Evolutionary conservation across 2,797 vertebrate genomes (phyloP).

Genomic region (Myotis daubentonii): DNA sequence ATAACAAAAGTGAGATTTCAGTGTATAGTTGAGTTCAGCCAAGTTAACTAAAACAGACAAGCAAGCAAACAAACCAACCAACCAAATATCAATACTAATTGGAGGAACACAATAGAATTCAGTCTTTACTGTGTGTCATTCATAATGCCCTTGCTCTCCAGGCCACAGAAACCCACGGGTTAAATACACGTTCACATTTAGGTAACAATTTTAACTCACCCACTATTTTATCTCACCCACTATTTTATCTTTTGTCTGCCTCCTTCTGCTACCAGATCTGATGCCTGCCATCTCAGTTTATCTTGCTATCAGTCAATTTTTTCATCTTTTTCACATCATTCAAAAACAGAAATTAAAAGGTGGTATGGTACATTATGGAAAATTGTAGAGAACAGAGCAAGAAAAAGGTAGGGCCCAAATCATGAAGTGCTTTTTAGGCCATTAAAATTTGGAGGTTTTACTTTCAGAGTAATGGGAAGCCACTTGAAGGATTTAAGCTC

Average conservation of each 20-base stretch:
- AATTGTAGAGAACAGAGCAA: neutral
- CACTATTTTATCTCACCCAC: neutral
- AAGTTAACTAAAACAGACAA: neutral
- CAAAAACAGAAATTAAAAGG: neutral
- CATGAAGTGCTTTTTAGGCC: neutral
- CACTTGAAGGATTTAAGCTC: neutral
- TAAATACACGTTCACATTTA: neutral
- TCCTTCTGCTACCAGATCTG: neutral
- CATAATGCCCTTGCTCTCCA: neutral
- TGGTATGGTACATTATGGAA: neutral
- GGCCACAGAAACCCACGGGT: neutral
- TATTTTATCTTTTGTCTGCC: neutral
- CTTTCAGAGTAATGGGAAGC: neutral
- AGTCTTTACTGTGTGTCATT: neutral
- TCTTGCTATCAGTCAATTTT: neutral
- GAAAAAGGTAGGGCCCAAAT: neutral
- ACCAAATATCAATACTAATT: neutral
- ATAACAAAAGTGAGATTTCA: slow-evolving; percentile 8
- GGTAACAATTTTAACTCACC: neutral
- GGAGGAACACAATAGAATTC: slow-evolving; percentile 30
- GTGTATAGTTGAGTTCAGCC: neutral
- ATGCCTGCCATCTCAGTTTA: neutral
- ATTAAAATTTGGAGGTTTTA: slow-evolving; percentile 10
- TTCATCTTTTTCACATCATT: neutral
- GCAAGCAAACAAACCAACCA: neutral